These are phyloP conservation scores for Emys orbicularis DNA, from an alignment of 2,797 vertebrate species.

Conservation along the genomic window DNA sequence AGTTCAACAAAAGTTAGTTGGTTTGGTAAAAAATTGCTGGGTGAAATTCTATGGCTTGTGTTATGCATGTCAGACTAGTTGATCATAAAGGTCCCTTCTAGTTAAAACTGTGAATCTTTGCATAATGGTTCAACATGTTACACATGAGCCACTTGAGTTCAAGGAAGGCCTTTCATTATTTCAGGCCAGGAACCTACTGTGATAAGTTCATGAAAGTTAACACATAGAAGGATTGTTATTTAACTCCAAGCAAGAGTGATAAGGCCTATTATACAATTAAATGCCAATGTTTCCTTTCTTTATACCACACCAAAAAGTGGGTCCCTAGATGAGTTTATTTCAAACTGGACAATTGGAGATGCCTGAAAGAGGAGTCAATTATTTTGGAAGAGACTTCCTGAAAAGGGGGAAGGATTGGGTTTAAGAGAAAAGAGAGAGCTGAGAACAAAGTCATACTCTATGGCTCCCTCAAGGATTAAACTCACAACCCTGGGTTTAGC, in stretches of 20 bases:
- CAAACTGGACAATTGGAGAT: not conserved
- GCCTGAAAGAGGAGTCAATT: not conserved
- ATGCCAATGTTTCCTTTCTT: not conserved
- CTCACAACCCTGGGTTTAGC: no score
- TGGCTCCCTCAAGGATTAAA: not conserved
- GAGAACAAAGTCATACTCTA: constrained; percentile 19
- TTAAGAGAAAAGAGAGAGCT: not conserved
- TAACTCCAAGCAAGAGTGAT: not conserved
- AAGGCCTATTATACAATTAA: not conserved
- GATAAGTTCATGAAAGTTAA: not conserved
- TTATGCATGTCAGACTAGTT: not conserved
- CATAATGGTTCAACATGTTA: not conserved
- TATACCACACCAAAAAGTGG: not conserved
- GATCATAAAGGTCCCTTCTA: not conserved
- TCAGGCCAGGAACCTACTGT: not conserved
- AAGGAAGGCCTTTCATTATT: constrained; percentile 28
- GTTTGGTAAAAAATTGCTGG: not conserved
- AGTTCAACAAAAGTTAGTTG: not conserved
- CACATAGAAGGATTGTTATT: not conserved
- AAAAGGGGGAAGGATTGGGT: not conserved
- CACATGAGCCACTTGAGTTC: not conserved
- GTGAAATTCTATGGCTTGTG: not conserved
- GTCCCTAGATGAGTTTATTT: not conserved
- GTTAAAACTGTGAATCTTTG: constrained; percentile 2
- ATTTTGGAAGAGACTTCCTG: constrained; percentile 3